phyloP scores from a whole-genome alignment of 2,113 vertebrate genomes.

The Lipophrys pholis region DNA sequence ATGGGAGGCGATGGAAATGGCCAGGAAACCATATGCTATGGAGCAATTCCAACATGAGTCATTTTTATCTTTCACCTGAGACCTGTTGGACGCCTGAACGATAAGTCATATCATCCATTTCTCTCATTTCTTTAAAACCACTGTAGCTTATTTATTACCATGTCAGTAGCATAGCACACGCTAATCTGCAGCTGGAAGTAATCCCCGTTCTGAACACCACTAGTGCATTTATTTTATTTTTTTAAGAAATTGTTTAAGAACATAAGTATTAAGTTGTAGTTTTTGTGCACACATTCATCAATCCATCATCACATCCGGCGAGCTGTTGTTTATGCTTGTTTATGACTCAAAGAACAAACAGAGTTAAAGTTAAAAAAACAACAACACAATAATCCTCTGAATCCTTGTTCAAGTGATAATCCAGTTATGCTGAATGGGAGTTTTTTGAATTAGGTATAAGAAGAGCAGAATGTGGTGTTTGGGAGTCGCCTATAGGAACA shows the following conservation, averaged over 20 bases:
- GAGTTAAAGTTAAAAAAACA: not conserved
- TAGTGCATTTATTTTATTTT: too few relatives aligned
- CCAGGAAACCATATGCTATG: not conserved
- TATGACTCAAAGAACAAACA: not conserved
- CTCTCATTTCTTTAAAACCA: not conserved
- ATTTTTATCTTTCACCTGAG: not conserved
- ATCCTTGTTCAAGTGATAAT: too few relatives aligned
- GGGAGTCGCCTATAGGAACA: too few relatives aligned
- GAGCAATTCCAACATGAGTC: not conserved
- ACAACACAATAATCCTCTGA: not conserved
- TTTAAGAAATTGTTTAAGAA: not conserved
- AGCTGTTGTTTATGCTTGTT: too few relatives aligned
- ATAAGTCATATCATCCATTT: not conserved
- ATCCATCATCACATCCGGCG: too few relatives aligned
- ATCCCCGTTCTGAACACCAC: too few relatives aligned
- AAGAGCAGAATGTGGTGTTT: too few relatives aligned
- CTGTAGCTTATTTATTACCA: not conserved
- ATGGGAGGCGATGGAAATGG: constrained; percentile 25
- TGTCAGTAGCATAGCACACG: not conserved
- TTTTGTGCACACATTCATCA: not conserved
- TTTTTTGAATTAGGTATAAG: too few relatives aligned
- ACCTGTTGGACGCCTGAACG: not conserved
- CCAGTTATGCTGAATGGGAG: too few relatives aligned
- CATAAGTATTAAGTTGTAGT: not conserved
- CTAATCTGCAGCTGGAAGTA: not conserved